Evolutionary conservation across 2,888 invertebrate genomes (phyloP).

Genomic region (Apodemia zela): DNA sequence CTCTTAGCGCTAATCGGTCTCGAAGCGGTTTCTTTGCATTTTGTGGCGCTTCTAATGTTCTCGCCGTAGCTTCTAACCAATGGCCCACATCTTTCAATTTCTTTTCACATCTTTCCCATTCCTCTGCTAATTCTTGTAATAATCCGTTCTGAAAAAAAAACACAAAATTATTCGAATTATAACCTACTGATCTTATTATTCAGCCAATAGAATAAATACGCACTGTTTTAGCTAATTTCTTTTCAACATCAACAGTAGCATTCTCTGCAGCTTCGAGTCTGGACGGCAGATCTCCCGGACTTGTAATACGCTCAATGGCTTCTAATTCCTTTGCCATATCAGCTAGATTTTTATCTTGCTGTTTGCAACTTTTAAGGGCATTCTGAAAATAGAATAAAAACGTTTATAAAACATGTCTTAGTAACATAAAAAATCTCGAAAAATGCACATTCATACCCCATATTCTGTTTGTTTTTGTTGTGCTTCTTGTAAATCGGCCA

Average conservation of each 20-base stretch:
- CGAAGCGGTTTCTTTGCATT: slow-evolving; percentile 92
- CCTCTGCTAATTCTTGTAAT: slow-evolving; percentile 94
- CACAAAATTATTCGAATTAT: slow-evolving; percentile 12
- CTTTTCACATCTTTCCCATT: slow-evolving; percentile 97
- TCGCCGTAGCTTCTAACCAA: slow-evolving; percentile 93
- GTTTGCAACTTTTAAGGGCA: slow-evolving; percentile 93
- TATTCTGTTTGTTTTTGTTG: slow-evolving; percentile 93
- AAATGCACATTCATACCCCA: slow-evolving; percentile 75
- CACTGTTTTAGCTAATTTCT: slow-evolving; percentile 91
- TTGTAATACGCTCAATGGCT: slow-evolving; percentile 89
- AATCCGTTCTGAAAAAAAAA: slow-evolving; percentile 85
- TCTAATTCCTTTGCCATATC: slow-evolving; percentile 96
- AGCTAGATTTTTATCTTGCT: slow-evolving; percentile 91
- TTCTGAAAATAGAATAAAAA: slow-evolving; percentile 76
- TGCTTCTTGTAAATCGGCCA: slow-evolving; percentile 89
- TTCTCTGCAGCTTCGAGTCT: slow-evolving; percentile 93
- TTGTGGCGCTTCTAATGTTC: slow-evolving; percentile 88
- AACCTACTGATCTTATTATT: neutral
- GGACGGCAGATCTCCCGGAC: slow-evolving; percentile 90
- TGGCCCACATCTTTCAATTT: slow-evolving; percentile 93
- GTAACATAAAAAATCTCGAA: neutral
- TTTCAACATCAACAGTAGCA: slow-evolving; percentile 91
- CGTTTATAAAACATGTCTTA: slow-evolving; percentile 1
- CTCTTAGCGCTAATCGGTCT: slow-evolving; percentile 91
- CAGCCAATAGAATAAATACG: slow-evolving; percentile 40